Conservation (phyloP, 2,113 vertebrate genomes). For the Macquaria ambigua region DNA sequence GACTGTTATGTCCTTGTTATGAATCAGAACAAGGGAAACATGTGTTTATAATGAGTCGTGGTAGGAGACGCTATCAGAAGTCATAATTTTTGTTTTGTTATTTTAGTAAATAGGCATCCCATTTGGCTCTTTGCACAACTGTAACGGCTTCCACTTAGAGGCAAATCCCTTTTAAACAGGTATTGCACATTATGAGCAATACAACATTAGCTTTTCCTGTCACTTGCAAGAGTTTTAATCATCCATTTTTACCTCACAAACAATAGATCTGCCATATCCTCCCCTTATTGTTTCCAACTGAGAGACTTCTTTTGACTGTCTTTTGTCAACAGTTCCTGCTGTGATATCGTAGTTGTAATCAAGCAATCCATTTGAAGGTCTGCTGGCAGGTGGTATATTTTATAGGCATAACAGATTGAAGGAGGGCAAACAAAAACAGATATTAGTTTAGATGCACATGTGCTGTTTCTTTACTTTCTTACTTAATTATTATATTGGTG, state of each 20-base stretch:
- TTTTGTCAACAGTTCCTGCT: slow-evolving; percentile 43
- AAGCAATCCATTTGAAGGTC: slow-evolving; percentile 43
- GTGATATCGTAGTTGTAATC: slow-evolving; percentile 48
- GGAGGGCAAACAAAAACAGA: slow-evolving; percentile 9
- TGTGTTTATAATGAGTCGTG: neutral
- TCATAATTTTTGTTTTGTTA: neutral
- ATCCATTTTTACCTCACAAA: slow-evolving; percentile 7
- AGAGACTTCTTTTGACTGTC: slow-evolving; percentile 13
- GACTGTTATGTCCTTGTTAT: slow-evolving; percentile 6
- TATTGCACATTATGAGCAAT: neutral
- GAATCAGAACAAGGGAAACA: slow-evolving; percentile 9
- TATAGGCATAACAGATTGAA: slow-evolving; percentile 15
- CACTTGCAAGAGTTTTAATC: slow-evolving; percentile 17
- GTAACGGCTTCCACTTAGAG: neutral
- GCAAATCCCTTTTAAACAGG: neutral
- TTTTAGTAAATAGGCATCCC: neutral
- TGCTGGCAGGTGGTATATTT: slow-evolving; percentile 40
- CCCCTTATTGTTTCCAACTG: slow-evolving; percentile 1
- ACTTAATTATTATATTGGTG: slow-evolving; percentile 3
- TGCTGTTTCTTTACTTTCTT: slow-evolving; percentile 22
- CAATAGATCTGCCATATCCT: neutral
- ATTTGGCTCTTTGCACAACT: slow-evolving; percentile 6
- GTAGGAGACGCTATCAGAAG: neutral
- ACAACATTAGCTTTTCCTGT: slow-evolving; percentile 12
- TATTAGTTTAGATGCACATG: slow-evolving; percentile 18